A percentile compares a stretch with the other conserved stretches of the same genome.
Conservation (phyloP, 2,113 vertebrate genomes). For the Hiodon alosoides region DNA sequence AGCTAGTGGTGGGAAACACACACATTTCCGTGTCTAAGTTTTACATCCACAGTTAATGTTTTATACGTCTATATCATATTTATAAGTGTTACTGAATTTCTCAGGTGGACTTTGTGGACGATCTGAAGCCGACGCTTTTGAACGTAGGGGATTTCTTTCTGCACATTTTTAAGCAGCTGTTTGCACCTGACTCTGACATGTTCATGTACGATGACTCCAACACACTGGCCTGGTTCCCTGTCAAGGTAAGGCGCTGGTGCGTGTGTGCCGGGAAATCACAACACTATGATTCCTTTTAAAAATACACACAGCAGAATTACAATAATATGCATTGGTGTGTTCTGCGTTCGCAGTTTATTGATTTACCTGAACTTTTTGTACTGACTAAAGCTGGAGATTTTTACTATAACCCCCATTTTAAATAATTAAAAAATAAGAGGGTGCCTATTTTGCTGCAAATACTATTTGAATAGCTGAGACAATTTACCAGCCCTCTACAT, state of each 20-base stretch:
- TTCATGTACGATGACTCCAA: conserved; percentile 52
- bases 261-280: neutral
- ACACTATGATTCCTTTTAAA: neutral
- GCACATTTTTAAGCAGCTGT: conserved; percentile 56
- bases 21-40: neutral
- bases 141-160: conserved; percentile 41
- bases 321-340: no score
- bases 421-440: no score
- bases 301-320: neutral
- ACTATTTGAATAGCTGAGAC: no score
- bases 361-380: no score
- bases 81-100: neutral
- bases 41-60: neutral
- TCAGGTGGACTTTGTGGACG: conserved; percentile 16
- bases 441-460: no score
- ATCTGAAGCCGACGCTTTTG: conserved; percentile 21
- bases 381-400: neutral
- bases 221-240: conserved; percentile 40
- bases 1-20: conserved; percentile 31
- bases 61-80: neutral
- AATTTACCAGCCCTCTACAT: no score
- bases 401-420: no score
- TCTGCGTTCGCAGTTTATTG: neutral
- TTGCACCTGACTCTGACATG: conserved; percentile 51
- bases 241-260: conserved; percentile 45